These are phyloP conservation scores for Marmota monax DNA, from an alignment of 2,113 vertebrate species.

Conservation along the genomic window DNA sequence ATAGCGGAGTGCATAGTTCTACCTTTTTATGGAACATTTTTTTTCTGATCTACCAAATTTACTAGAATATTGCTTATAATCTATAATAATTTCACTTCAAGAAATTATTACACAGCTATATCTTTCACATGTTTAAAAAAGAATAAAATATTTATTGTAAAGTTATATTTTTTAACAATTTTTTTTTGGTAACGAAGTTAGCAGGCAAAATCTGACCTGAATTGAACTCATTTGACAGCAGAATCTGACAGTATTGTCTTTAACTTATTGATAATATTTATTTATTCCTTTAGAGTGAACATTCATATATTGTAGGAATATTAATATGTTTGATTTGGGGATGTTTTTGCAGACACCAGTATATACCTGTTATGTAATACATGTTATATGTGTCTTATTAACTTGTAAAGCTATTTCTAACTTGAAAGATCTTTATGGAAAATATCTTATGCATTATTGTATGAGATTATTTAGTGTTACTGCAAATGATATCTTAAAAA, in stretches of 20 bases:
- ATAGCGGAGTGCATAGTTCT: not conserved
- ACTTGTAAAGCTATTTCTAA: not conserved
- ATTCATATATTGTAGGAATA: conserved; percentile 10
- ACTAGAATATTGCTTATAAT: not conserved
- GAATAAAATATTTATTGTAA: not conserved
- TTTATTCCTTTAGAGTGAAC: not conserved
- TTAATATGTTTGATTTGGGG: not conserved
- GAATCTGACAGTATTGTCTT: not conserved
- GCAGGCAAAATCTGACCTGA: not conserved
- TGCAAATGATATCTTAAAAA: not conserved
- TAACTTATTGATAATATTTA: not conserved
- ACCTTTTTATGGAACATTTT: not conserved
- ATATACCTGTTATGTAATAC: not conserved
- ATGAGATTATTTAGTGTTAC: not conserved
- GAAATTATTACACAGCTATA: not conserved
- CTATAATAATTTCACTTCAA: not conserved
- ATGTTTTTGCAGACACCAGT: not conserved
- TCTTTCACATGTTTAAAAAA: not conserved
- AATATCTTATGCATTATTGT: not conserved
- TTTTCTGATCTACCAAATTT: not conserved
- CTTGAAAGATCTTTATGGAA: not conserved
- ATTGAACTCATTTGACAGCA: not conserved
- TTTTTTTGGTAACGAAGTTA: conserved; percentile 25
- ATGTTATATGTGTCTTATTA: not conserved
- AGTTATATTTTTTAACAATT: not conserved